Evolutionary conservation across 2,797 vertebrate species (phyloP).

Genomic region (Gymnopithys bicolor): DNA sequence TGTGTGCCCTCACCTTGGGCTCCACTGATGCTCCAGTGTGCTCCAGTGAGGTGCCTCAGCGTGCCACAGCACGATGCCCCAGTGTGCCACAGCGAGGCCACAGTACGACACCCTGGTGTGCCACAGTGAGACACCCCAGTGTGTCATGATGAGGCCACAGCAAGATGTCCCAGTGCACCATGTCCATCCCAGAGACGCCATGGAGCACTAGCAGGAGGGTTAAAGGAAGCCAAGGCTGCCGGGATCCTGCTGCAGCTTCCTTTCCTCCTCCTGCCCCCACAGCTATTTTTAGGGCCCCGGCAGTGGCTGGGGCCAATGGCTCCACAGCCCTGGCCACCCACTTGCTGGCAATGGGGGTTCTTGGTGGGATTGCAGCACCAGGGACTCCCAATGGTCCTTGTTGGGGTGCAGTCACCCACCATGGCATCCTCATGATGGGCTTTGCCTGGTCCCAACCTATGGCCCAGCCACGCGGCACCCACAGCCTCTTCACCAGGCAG

Average conservation of each 20-base stretch:
- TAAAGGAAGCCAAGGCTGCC: background rate
- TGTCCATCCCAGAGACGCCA: background rate
- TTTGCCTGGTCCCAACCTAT: background rate
- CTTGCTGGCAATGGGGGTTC: too few species aligned
- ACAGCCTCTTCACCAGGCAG: background rate
- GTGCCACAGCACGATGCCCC: background rate
- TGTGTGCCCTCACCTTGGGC: fast-evolving
- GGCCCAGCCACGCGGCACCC: background rate
- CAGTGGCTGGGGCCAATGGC: background rate
- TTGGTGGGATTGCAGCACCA: background rate
- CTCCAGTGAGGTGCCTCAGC: background rate
- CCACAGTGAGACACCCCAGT: background rate
- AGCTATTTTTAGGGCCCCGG: constrained; percentile 29
- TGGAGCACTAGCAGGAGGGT: background rate
- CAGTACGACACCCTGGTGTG: background rate
- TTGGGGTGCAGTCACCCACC: fast-evolving
- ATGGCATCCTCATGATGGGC: fast-evolving
- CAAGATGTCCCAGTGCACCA: background rate
- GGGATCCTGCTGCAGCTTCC: background rate
- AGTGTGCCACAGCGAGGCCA: background rate
- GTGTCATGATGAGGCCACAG: background rate
- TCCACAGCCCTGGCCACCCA: background rate
- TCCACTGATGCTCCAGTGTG: background rate
- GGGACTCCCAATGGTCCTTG: background rate
- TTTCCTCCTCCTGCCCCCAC: constrained; percentile 3